Evolutionary conservation across 2,888 invertebrate genomes (phyloP), one percentile per base, ranked within the genome.

Genomic region (Celastrina argiolus): DNA sequence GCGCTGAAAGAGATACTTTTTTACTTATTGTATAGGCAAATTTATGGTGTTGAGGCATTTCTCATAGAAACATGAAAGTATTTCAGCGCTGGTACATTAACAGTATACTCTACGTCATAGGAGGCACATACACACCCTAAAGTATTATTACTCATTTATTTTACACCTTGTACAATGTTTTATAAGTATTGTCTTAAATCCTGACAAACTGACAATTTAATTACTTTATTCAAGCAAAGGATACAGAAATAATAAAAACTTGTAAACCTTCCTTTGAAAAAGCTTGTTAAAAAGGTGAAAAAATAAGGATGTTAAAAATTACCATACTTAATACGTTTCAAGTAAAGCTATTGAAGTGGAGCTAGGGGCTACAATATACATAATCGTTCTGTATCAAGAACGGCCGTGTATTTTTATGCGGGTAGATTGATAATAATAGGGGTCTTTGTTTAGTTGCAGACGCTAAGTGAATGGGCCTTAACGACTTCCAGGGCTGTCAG

Each of bases 371-470:
- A 64, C 18, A 64, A 45, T 64, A 64, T 41, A 34, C 42, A 65
- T 63, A 68, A 63, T 56, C 64, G 69, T 64, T 59, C 68, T 68
- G 73, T 66, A 65, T 65, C 56, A 68, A 69, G 69, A 70, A 64
- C 66, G 75, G 76, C 74, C 71, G 75, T 75, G 74, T 75, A 76
- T 75, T 76, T 82, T 78, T 79, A 83, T 82, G 81, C 82, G 82
- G 81, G 82, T 69, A 77, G 69, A 66, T 68, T 66, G 68, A 75
- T 80, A 82, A 80, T 79, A 72, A 80, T 79, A 72, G 76, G 69
- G 72, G 75, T 39, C 73, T 74, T 77, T 79, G 77, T 78, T 76
- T 76, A 74, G 75, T 70, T 64, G 69, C 66, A 70, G 69, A 72
- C 73, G 70, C 71, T 78, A 75, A 76, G 75, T 75, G 75, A 74